phyloP scores from a whole-genome alignment of 1,140 invertebrate species.

The fruit fly (Drosophila melanogaster) region DNA sequence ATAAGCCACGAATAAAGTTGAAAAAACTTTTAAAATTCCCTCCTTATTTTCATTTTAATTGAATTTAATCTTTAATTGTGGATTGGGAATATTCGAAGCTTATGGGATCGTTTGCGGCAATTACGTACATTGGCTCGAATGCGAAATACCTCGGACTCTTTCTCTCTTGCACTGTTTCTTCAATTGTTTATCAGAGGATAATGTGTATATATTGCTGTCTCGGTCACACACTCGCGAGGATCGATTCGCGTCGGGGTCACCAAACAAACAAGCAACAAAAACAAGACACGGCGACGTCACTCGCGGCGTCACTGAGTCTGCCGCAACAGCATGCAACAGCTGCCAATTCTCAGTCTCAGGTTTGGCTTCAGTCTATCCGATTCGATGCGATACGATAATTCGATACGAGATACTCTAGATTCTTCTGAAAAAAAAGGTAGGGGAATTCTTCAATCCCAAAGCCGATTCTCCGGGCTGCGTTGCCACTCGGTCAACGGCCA shows the following conservation, averaged over 20 bases:
- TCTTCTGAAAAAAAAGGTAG: too few relatives aligned
- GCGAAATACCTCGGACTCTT: conserved; percentile 10
- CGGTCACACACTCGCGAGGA: conserved; percentile 56
- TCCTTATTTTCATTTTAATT: too few relatives aligned
- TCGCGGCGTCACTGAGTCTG: conserved; percentile 71
- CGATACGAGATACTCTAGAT: too few relatives aligned
- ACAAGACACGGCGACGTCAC: conserved; percentile 36
- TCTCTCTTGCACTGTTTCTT: conserved; percentile 5
- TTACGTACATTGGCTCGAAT: conserved; percentile 34
- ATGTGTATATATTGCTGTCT: conserved; percentile 13
- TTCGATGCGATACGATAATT: not conserved
- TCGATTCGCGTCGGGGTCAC: conserved; percentile 36
- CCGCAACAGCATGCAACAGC: conserved; percentile 71
- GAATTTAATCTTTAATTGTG: too few relatives aligned
- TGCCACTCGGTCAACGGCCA: conserved; percentile 76
- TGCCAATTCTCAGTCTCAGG: conserved; percentile 34
- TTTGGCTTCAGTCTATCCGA: not conserved
- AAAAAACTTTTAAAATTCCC: too few relatives aligned
- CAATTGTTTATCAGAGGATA: not conserved
- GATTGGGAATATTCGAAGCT: conserved; percentile 20
- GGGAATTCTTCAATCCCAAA: conserved; percentile 1
- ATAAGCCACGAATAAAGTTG: too few relatives aligned
- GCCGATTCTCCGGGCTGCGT: conserved; percentile 43
- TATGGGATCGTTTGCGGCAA: not conserved
- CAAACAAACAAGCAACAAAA: conserved; percentile 62